Evolutionary conservation across 2,888 invertebrate species (phyloP), one percentile per base, ranked within the genome.

Genomic region (Colostygia pectinataria): DNA sequence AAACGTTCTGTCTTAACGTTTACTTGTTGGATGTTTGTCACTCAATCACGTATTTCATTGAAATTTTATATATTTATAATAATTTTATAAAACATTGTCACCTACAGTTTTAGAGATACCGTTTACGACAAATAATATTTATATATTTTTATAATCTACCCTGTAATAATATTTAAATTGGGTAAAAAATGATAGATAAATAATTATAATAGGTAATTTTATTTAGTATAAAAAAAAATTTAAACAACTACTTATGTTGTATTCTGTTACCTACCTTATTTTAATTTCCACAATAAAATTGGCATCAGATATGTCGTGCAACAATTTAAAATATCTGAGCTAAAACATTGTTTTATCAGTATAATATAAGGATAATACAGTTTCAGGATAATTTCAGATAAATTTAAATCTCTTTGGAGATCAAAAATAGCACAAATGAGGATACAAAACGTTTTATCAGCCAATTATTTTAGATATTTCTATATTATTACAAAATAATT

Each of bases 381-480:
- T 32, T 15, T 18, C 32, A 32, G 32, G 31, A 31, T 31, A 15
- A 31, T 32, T 32, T 32, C 2, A 18, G 32, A 32, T 32, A 18
- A 18, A 32, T 15, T 9, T 18, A 32, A 32, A 32, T 18, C 15
- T 5, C 13, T 9, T 18, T 15, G 5, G 8, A 15, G 32, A 32
- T 32, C 15, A 9, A 18, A 31, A 32, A 9, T 6, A 18, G 1
- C 18, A 4, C 2, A 2, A 18, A 18, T n/a, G 3, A 18, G 18
- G 4, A 9, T 32, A 9, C 10, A n/a, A 18, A 32, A 32, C 32
- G 32, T 15, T 18, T 32, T 9, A 29, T 9, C 32, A 18, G 32
- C 32, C 37, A 37, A 25, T 34, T 34, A 34, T 23, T 34, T 34
- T 34, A 32, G 33, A 34, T 23, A 20, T 23, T 32, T 32, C 6